Percentiles rank a stretch among this genome's conserved stretches.
Evolutionary conservation across 1,140 invertebrate species (phyloP).

Genomic region (Drosophila miranda): DNA sequence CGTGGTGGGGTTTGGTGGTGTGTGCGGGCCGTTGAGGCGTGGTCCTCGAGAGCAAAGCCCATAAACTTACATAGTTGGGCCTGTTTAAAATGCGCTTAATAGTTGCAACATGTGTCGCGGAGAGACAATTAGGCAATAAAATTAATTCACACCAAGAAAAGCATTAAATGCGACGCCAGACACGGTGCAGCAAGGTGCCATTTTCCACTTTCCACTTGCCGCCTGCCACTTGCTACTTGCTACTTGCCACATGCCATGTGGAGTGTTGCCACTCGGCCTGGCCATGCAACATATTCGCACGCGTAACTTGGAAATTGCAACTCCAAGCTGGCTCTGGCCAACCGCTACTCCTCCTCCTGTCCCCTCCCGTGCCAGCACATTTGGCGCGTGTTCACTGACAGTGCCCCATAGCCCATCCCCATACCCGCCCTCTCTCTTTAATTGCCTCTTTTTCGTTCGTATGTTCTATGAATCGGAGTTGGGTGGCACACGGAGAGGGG

Average conservation of each 20-base stretch:
- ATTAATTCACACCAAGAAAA: conserved; percentile 66
- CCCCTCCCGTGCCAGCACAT: neutral
- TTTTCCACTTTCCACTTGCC: conserved; percentile 24
- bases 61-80: conserved; percentile 57
- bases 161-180: conserved; percentile 53
- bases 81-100: conserved; percentile 61
- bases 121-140: conserved; percentile 67
- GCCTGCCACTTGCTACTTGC: conserved; percentile 5
- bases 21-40: too few relatives aligned
- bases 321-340: conserved; percentile 22
- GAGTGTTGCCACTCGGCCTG: conserved; percentile 38
- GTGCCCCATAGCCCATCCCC: conserved; percentile 15
- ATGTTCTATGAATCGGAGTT: conserved; percentile 5
- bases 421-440: conserved; percentile 16
- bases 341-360: neutral
- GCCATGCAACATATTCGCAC: conserved; percentile 61
- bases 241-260: neutral
- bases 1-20: too few relatives aligned
- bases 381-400: conserved; percentile 57
- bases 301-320: conserved; percentile 57
- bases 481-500: neutral
- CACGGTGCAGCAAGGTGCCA: conserved; percentile 30
- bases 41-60: conserved; percentile 2
- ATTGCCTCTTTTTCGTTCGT: conserved; percentile 51
- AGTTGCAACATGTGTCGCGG: conserved; percentile 61